Conservation (phyloP, 2,113 vertebrate species). For the Proteles cristata region DNA sequence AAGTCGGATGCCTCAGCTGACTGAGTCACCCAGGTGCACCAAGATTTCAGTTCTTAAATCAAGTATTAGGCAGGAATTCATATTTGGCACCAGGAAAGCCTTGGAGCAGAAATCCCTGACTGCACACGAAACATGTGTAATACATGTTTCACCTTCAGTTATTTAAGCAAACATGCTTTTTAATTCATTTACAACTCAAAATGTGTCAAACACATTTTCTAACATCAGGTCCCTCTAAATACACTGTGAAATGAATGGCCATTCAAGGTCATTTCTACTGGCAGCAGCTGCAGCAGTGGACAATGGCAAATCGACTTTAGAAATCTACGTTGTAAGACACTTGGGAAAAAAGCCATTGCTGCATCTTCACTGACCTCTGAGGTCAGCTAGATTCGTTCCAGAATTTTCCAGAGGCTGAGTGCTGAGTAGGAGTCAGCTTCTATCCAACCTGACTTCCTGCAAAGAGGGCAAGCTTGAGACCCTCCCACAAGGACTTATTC, state of each 20-base stretch:
- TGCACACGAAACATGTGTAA: conserved; percentile 56
- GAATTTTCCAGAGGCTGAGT: conserved; percentile 45
- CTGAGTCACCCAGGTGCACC: background rate
- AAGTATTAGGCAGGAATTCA: conserved; percentile 47
- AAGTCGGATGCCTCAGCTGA: too few species aligned
- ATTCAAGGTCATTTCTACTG: conserved; percentile 51
- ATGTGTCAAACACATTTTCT: conserved; percentile 59
- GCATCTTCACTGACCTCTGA: conserved; percentile 12
- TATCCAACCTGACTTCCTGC: conserved; percentile 34
- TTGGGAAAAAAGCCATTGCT: background rate
- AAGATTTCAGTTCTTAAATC: conserved; percentile 20
- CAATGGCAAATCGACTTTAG: conserved; percentile 6
- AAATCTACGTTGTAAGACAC: background rate
- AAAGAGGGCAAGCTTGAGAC: conserved; percentile 52
- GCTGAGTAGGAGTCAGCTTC: background rate
- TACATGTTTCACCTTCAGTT: conserved; percentile 70
- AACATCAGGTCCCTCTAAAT: conserved; percentile 63
- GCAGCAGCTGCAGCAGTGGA: background rate
- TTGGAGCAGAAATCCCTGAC: conserved; percentile 69
- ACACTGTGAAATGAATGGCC: conserved; percentile 57
- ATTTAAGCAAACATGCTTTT: conserved; percentile 68
- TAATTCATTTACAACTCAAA: conserved; percentile 59
- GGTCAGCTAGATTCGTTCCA: background rate
- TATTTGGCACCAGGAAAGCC: conserved; percentile 50
- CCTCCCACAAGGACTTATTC: conserved; percentile 63